Evolutionary conservation across 2,797 vertebrate genomes (phyloP), one percentile per base, ranked within the genome.

Genomic region (Aselliscus stoliczkanus): DNA sequence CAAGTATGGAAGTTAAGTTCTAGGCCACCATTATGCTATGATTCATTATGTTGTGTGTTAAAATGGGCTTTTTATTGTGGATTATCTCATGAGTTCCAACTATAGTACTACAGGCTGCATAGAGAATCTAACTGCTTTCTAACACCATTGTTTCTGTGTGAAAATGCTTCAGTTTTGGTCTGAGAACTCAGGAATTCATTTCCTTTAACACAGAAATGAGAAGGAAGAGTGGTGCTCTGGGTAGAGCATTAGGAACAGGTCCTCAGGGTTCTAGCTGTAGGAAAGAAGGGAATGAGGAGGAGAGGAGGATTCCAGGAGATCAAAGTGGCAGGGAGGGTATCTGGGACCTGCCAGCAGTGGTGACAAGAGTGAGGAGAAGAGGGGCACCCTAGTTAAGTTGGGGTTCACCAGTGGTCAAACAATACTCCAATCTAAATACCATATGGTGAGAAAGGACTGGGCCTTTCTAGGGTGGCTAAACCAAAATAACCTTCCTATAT

Each of bases 31-130:
- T 81, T 50, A 54, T 42, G 86, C 67, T 85, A 14, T 47, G 64
- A 87, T 64, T 94, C 76, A 70, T 62, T 42, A 67, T 20, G 25
- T 9, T 77, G 52, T 42, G 14, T 72, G 60, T 60, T 77, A 56
- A 80, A 27, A 52, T 29, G 37, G 73, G 20, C 18, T 69, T 85
- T 54, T 62, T 42, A 47, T 14, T 15, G 15, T 37, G 70, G 44
- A 50, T 75, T 69, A 58, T 95, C 34, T 92, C 81, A 56, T 39
- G 89, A 72, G 17, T 56, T 37, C 29, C 42, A 85, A 67, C 23
- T 42, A 29, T 17, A 70, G 8, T 80, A 23, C 34, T 9, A 5
- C 42, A 13, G 34, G 34, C 11, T 52, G 15, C 42, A 20, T 0
- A 44, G 77, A 47, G 72, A 94, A 47, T 65, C 72, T 21, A 69